Evolutionary conservation across 1,140 invertebrate species (phyloP), one percentile per base, ranked within the genome.

Genomic region (Trichonephila clavata): DNA sequence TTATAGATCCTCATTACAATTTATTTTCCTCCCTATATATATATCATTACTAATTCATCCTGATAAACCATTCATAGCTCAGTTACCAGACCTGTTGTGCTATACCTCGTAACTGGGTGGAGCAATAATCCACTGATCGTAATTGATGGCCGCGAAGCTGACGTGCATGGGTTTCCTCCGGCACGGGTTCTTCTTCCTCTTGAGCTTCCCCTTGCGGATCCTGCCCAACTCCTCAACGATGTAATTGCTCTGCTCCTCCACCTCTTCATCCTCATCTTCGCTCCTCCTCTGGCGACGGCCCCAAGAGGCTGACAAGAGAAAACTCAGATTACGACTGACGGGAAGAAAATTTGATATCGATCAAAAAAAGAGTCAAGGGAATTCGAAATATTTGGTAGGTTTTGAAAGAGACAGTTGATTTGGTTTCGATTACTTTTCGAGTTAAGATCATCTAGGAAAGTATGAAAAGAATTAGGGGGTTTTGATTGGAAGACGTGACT

Each of bases 111-210:
- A 99, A 14, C 98, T 98, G 95, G 98, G 98, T 4, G 98, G 98
- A 13, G 98, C 98, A 88, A 99, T 98, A 86, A 99, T 98, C 98
- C 98, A 99, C 95, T 99, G 98, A 95, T 98, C 98, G 99, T 99
- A 99, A 43, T 99, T 99, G 20, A 99, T 98, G 94, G 99, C 98
- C 7, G 96, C 97, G 95, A 99, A 99, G 96, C 99, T 98, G 27
- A 99, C 98, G 96, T 98, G 98, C 92, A 99, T 97, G 65, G 97
- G 97, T 95, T 98, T 97, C 94, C 99, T 96, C 71, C 97, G 97
- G 96, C 99, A 99, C 2, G 95, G 95, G 94, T 97, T 97, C 80
- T 96, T 95, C 21, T 94, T 88, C 83, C 95, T 94, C 94, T 95
- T 95, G 83, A 93, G 61, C 50, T 94, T 93, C 27, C 89, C 87